Percentiles rank a stretch among this genome's conserved stretches.
Conservation (phyloP, 1,140 invertebrate species). For the Neodiprion lecontei region DNA sequence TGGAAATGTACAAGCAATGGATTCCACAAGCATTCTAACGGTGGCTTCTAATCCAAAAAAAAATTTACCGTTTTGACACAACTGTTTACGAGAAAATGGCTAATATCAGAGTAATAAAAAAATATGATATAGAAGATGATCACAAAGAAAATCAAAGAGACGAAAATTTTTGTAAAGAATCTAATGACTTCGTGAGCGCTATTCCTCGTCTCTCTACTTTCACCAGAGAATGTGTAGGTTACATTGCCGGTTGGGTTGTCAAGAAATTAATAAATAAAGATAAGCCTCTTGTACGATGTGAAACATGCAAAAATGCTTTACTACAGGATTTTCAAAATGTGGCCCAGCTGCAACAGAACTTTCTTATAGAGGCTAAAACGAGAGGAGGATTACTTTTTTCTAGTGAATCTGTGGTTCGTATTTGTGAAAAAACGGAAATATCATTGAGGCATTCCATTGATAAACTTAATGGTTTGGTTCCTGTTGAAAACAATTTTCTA, state of each 20-base stretch:
- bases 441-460: neutral
- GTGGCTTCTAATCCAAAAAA: slow-evolving; percentile 9
- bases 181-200: neutral
- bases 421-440: slow-evolving; percentile 12
- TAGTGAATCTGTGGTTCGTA: slow-evolving; percentile 1
- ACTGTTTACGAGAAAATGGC: slow-evolving; percentile 3
- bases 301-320: slow-evolving; percentile 3
- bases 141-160: no score
- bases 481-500: neutral
- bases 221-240: no score
- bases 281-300: slow-evolving; percentile 18
- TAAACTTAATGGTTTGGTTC: neutral
- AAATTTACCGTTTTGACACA: neutral
- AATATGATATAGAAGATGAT: slow-evolving; percentile 23
- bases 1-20: slow-evolving; percentile 29
- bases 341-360: neutral
- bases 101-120: slow-evolving; percentile 24
- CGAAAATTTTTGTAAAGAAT: no score
- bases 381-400: slow-evolving; percentile 11
- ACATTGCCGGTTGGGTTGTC: neutral
- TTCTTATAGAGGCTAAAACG: slow-evolving; percentile 10
- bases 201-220: neutral
- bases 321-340: no score
- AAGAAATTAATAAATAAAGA: slow-evolving; percentile 2
- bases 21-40: slow-evolving; percentile 25